phyloP scores from a whole-genome alignment of 1,140 invertebrate genomes.

The Drosophila erecta region DNA sequence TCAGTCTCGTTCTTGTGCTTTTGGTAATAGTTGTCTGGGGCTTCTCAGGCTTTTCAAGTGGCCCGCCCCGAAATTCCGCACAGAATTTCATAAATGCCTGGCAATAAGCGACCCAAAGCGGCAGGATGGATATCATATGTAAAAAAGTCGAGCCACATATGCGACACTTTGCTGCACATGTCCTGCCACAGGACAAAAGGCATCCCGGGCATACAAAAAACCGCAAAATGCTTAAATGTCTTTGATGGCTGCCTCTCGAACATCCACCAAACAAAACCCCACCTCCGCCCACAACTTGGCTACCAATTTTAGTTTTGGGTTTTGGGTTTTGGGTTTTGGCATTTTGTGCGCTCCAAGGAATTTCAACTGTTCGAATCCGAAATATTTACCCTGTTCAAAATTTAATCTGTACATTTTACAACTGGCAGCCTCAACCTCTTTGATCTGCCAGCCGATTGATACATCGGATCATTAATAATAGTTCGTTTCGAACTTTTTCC shows the following conservation, averaged over 20 bases:
- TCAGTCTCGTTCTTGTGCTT: constrained; percentile 18
- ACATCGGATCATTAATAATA: constrained; percentile 78
- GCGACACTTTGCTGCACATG: constrained; percentile 68
- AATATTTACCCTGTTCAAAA: constrained; percentile 62
- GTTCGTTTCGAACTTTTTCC: constrained; percentile 32
- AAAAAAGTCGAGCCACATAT: constrained; percentile 53
- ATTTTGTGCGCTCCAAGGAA: constrained; percentile 70
- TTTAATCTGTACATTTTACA: constrained; percentile 45
- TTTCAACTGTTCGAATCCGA: constrained; percentile 66
- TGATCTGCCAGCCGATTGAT: constrained; percentile 64
- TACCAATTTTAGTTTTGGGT: constrained; percentile 58
- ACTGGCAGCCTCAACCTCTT: constrained; percentile 19
- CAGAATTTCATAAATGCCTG: constrained; percentile 76
- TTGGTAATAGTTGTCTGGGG: constrained; percentile 16
- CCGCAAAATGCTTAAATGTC: constrained; percentile 80
- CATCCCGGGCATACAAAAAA: constrained; percentile 58
- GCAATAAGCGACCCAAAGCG: constrained; percentile 49
- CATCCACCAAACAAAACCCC: not conserved
- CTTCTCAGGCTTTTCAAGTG: constrained; percentile 55
- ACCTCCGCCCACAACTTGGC: constrained; percentile 1
- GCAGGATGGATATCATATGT: constrained; percentile 46
- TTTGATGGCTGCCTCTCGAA: constrained; percentile 64
- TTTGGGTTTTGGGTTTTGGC: constrained; percentile 9
- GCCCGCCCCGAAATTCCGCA: constrained; percentile 60
- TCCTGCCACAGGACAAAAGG: constrained; percentile 61